Percentiles rank a stretch among this genome's conserved stretches.
Evolutionary conservation across 2,113 vertebrate genomes (phyloP).

Genomic region (Otus sunia): DNA sequence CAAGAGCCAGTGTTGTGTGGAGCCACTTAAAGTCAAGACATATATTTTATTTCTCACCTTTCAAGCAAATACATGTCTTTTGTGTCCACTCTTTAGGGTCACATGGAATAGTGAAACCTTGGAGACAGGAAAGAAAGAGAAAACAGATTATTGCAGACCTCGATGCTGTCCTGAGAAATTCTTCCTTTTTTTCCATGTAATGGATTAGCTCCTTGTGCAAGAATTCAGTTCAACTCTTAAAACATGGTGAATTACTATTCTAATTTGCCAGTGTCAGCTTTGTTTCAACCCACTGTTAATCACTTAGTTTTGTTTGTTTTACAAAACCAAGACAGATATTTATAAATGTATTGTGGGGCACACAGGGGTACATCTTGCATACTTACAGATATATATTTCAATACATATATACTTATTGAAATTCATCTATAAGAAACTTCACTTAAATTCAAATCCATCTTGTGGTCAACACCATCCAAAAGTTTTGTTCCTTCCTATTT

Average conservation of each 20-base stretch:
- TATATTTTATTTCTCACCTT: slow-evolving; percentile 47
- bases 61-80: slow-evolving; percentile 42
- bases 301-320: slow-evolving; percentile 4
- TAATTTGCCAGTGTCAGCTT: slow-evolving; percentile 15
- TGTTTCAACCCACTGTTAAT: slow-evolving; percentile 16
- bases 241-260: slow-evolving; percentile 10
- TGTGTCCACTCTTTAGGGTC: slow-evolving; percentile 6
- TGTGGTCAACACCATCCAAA: not conserved
- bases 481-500: not conserved
- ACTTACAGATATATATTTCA: not conserved
- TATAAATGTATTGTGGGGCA: not conserved
- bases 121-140: not conserved
- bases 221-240: slow-evolving; percentile 11
- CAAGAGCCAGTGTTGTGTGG: not conserved
- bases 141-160: slow-evolving; percentile 28
- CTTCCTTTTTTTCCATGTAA: not conserved
- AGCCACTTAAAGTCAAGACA: slow-evolving; percentile 31
- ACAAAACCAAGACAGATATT: not conserved
- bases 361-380: not conserved
- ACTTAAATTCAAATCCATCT: not conserved
- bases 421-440: not conserved
- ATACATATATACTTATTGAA: not conserved
- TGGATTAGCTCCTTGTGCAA: slow-evolving; percentile 1
- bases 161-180: not conserved
- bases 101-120: slow-evolving; percentile 11